Conservation (phyloP, 2,797 vertebrate genomes). For the Triplophysa bombifrons region DNA sequence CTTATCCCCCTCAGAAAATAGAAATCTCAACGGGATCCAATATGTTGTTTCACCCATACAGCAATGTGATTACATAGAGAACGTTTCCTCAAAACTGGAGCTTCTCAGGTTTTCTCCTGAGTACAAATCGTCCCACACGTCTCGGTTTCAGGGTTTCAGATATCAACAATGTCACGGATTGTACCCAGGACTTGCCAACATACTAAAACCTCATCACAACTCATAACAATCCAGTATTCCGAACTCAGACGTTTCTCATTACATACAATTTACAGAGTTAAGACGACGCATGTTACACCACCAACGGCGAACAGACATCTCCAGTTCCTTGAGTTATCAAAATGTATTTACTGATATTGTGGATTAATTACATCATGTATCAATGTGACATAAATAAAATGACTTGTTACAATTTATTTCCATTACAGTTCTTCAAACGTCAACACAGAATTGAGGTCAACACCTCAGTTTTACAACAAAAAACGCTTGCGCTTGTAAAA, state of each 20-base stretch:
- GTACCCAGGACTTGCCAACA: not conserved
- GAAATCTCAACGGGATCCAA: not conserved
- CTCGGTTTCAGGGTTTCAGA: not conserved
- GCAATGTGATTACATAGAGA: not conserved
- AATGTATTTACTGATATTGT: too few relatives aligned
- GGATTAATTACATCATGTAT: too few relatives aligned
- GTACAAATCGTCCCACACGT: not conserved
- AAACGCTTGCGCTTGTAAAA: constrained; percentile 40
- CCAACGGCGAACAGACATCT: too few relatives aligned
- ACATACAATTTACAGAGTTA: not conserved
- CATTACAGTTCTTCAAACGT: constrained; percentile 19
- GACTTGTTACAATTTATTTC: not conserved
- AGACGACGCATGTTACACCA: too few relatives aligned
- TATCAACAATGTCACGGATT: not conserved
- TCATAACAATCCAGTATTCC: not conserved
- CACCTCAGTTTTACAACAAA: constrained; percentile 39
- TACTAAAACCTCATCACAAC: not conserved
- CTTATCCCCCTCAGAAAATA: not conserved
- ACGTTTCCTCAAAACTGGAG: not conserved
- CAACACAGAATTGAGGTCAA: constrained; percentile 31
- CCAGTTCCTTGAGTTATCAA: too few relatives aligned
- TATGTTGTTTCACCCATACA: not conserved
- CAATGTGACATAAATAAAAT: not conserved
- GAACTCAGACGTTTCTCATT: not conserved
- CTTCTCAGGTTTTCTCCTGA: not conserved